phyloP scores from a whole-genome alignment of 2,797 vertebrate genomes.

The Gallinago stenura region DNA sequence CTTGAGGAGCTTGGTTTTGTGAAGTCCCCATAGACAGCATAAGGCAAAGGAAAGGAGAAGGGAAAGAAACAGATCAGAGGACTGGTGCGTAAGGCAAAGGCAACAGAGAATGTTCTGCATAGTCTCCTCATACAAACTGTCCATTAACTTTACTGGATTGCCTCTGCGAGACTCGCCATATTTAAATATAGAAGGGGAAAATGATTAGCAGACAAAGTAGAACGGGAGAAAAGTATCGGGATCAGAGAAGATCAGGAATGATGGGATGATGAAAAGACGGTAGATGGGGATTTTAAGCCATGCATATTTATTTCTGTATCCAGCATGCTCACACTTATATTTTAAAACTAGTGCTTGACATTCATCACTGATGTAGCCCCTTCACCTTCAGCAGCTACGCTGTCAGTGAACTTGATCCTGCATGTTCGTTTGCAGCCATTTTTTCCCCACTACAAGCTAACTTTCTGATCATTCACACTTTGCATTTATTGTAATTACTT shows the following conservation, averaged over 20 bases:
- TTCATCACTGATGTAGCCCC: neutral
- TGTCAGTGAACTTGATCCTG: neutral
- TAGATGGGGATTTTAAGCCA: neutral
- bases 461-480: neutral
- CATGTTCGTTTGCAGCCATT: neutral
- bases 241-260: neutral
- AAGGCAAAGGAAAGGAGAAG: neutral
- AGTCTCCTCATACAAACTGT: neutral
- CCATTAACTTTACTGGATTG: neutral
- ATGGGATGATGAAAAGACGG: neutral
- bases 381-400: neutral
- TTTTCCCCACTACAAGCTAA: neutral
- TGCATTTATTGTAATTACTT: neutral
- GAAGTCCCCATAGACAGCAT: neutral
- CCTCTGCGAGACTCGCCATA: neutral
- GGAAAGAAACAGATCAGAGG: neutral
- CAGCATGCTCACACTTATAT: neutral
- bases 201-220: neutral
- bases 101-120: neutral
- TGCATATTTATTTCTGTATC: conserved; percentile 10
- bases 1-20: neutral
- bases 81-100: neutral
- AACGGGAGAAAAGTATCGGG: neutral
- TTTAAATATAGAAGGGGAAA: neutral
- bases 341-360: neutral